Evolutionary conservation across 2,113 vertebrate species (phyloP), one percentile per base, ranked within the genome.

Genomic region (Neotoma lepida): DNA sequence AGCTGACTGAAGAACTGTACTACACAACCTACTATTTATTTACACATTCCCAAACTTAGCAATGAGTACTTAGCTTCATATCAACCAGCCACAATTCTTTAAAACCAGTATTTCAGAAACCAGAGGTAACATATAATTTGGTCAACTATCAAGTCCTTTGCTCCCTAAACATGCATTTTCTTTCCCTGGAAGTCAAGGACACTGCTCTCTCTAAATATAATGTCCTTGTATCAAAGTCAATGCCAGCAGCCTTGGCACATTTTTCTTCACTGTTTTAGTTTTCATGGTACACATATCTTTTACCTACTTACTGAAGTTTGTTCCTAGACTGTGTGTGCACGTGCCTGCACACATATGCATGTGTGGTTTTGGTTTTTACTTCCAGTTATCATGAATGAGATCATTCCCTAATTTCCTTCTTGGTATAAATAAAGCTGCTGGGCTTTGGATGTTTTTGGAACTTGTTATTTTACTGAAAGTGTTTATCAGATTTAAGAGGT

Each of bases 71-170:
- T 46, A 61, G 30, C 61, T 33, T 91, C 93, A 26, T 71, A 84
- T 0, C 44, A 84, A 61, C 85, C 77, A n/a, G n/a, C 51, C 18
- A 66, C 26, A 86, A 66, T 41, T 41, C 80, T 92, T 68, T 70
- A 66, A 89, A 78, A 68, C 51, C 63, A 7, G 56, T 88, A 49
- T 90, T 80, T 95, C 58, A 56, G 89, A 88, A 88, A 18, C 33
- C 86, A 73, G 39, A 86, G 15, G 17, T 86, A 76, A 49, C 33
- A 74, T 12, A 81, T 26, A 89, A 88, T 71, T 77, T 89, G 46
- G 26, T 87, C 33, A 94, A 64, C 39, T 66, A 56, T 89, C 78
- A 73, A 77, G 86, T 87, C 33, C 46, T 94, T 94, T 87, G 77
- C 26, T 92, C 2, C 9, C 86, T 44, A 76, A 91, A 86, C 85